These are phyloP conservation scores for Acrocephalus scirpaceus DNA, from an alignment of 2,797 vertebrate genomes.

Conservation along the genomic window DNA sequence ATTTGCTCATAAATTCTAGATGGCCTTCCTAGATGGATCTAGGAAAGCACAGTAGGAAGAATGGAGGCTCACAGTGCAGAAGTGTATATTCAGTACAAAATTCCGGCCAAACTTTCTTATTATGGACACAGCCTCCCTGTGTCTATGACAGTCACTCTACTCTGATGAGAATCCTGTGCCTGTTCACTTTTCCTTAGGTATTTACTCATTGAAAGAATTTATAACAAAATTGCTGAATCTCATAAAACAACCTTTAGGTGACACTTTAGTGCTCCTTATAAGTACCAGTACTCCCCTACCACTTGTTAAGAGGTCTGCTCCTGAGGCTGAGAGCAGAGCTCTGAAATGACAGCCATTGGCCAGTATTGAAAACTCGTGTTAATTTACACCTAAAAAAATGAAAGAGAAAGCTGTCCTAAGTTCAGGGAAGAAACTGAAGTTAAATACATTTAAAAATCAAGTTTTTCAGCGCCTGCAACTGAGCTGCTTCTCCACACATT, in stretches of 20 bases:
- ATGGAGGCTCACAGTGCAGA: neutral
- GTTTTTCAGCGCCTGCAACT: neutral
- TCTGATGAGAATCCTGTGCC: neutral
- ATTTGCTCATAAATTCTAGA: neutral
- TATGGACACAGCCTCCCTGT: neutral
- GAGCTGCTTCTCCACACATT: neutral
- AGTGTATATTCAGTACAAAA: neutral
- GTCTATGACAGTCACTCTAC: neutral
- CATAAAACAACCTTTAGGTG: neutral
- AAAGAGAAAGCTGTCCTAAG: neutral
- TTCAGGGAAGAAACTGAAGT: neutral
- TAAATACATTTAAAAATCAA: neutral
- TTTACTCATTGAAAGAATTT: neutral
- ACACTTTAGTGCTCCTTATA: neutral
- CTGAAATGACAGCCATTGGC: neutral
- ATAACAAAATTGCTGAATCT: neutral
- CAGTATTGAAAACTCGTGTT: neutral
- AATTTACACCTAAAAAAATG: neutral
- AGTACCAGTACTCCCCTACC: neutral
- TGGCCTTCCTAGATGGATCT: neutral
- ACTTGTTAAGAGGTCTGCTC: neutral
- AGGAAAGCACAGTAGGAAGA: neutral
- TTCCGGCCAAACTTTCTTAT: neutral
- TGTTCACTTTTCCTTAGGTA: neutral
- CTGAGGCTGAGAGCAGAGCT: neutral